phyloP scores from a whole-genome alignment of 2,888 invertebrate species.

The Lysandra bellargus region DNA sequence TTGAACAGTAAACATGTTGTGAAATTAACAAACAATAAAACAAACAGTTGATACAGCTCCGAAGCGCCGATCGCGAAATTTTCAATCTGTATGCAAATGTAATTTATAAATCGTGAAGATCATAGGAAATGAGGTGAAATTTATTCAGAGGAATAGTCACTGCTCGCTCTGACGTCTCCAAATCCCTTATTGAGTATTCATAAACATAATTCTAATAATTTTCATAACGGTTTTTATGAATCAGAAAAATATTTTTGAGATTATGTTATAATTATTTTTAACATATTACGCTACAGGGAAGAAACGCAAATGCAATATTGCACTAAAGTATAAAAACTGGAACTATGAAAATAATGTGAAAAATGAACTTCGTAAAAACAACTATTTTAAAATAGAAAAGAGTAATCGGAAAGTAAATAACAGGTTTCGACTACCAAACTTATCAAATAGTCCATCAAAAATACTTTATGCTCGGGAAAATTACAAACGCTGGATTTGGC shows the following conservation, averaged over 20 bases:
- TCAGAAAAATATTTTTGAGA: background rate
- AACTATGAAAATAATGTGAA: background rate
- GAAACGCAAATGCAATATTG: background rate
- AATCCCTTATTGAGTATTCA: slow-evolving; percentile 22
- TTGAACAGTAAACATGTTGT: background rate
- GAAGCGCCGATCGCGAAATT: slow-evolving; percentile 50
- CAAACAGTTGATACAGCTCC: slow-evolving; percentile 28
- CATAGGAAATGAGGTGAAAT: slow-evolving; percentile 26
- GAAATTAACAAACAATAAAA: slow-evolving; percentile 26
- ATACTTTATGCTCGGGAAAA: slow-evolving; percentile 8
- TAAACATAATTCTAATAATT: slow-evolving; percentile 17
- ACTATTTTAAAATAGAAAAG: background rate
- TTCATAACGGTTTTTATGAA: background rate
- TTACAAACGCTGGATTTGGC: slow-evolving; percentile 12
- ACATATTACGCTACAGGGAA: background rate
- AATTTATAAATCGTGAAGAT: slow-evolving; percentile 40
- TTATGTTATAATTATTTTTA: background rate
- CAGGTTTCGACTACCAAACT: background rate
- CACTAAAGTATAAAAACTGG: background rate
- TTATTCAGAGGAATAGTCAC: slow-evolving; percentile 24
- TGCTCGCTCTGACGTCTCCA: slow-evolving; percentile 17
- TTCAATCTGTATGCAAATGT: slow-evolving; percentile 72
- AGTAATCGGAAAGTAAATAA: background rate
- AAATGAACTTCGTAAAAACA: background rate
- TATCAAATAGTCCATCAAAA: slow-evolving; percentile 15